These are phyloP conservation scores for Aix galericulata DNA, from an alignment of 2,113 vertebrate genomes.

Conservation along the genomic window DNA sequence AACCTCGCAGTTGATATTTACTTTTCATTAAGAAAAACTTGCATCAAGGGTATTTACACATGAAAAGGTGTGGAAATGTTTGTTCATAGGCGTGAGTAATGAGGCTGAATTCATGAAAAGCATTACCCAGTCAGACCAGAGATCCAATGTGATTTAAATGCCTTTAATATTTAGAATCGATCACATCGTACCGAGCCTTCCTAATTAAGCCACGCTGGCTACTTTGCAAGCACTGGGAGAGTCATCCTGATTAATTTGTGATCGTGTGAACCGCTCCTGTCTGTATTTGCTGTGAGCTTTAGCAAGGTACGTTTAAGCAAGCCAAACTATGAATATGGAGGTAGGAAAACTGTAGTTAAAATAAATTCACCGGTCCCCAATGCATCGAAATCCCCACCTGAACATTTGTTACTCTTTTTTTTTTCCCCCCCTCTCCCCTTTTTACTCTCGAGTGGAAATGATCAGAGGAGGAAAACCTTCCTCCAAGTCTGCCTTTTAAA, in stretches of 20 bases:
- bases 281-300: conserved; percentile 28
- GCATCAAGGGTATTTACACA: conserved; percentile 71
- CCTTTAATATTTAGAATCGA: conserved; percentile 55
- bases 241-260: conserved; percentile 30
- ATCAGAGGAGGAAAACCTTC: conserved; percentile 50
- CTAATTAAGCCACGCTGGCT: not conserved
- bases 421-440: not conserved
- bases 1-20: not conserved
- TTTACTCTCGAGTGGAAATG: conserved; percentile 35
- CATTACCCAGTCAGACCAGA: conserved; percentile 56
- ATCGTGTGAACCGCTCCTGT: conserved; percentile 24
- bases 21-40: conserved; percentile 61
- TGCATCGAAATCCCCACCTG: conserved; percentile 51
- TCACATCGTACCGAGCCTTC: conserved; percentile 22
- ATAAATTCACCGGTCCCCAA: conserved; percentile 16
- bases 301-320: conserved; percentile 40
- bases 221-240: conserved; percentile 26
- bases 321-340: conserved; percentile 1
- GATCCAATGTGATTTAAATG: conserved; percentile 6
- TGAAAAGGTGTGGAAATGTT: conserved; percentile 67
- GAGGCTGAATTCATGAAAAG: conserved; percentile 67
- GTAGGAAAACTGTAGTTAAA: conserved; percentile 29
- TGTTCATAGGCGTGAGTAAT: conserved; percentile 47
- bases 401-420: not conserved
- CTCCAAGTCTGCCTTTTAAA: conserved; percentile 48